A percentile compares a stretch with the other conserved stretches of the same genome.
phyloP scores from a whole-genome alignment of 2,888 invertebrate genomes.

The Zygogramma bicolorata region DNA sequence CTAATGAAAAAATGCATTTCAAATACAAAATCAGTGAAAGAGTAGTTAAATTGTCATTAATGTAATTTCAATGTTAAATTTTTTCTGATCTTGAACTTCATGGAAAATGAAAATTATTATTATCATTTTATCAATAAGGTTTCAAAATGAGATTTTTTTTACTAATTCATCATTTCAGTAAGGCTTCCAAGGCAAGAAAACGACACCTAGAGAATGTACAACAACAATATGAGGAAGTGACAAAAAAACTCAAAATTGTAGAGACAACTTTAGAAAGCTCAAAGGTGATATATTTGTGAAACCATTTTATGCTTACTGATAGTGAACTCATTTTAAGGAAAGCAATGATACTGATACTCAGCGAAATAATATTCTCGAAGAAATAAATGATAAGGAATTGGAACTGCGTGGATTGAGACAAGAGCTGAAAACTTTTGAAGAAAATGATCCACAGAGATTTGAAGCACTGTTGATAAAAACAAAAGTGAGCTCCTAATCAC shows the following conservation, averaged over 20 bases:
- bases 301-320: no score
- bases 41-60: no score
- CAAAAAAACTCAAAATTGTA: slow-evolving; percentile 69
- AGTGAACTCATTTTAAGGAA: slow-evolving; percentile 22
- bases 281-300: slow-evolving; percentile 57
- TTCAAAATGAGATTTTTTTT: no score
- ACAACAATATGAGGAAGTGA: slow-evolving; percentile 70
- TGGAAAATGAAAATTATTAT: no score
- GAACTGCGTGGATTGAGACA: slow-evolving; percentile 70
- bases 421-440: slow-evolving; percentile 76
- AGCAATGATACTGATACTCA: slow-evolving; percentile 69
- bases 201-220: slow-evolving; percentile 74
- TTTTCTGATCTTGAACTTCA: no score
- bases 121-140: no score
- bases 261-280: slow-evolving; percentile 68
- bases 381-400: slow-evolving; percentile 69
- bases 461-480: slow-evolving; percentile 74
- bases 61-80: no score
- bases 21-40: no score
- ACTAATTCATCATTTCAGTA: no score
- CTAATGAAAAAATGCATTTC: no score
- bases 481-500: slow-evolving; percentile 68
- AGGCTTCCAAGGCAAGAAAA: slow-evolving; percentile 75
- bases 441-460: slow-evolving; percentile 82
- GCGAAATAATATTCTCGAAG: slow-evolving; percentile 42